Conservation (phyloP, 2,797 vertebrate species). For the Enteromius thamalakanensis region DNA sequence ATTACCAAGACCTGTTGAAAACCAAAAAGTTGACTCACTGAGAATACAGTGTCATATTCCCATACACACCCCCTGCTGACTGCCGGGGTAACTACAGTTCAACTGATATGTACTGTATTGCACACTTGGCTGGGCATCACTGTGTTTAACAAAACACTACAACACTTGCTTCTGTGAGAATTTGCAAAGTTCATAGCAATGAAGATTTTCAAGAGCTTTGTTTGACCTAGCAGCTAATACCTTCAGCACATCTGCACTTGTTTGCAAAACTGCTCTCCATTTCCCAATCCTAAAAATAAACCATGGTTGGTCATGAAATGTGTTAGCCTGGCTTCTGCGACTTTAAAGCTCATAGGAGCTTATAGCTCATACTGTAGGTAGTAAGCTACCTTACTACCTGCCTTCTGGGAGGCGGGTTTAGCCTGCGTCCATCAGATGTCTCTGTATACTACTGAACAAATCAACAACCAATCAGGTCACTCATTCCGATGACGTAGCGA, state of each 20-base stretch:
- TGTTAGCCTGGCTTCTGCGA: background rate
- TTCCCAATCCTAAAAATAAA: background rate
- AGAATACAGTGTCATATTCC: background rate
- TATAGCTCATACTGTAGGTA: no score
- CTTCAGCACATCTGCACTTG: background rate
- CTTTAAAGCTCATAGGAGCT: no score
- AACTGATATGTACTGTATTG: background rate
- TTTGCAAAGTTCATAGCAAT: background rate
- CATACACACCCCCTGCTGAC: conserved; percentile 39
- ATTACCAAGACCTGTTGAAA: background rate
- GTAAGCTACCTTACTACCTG: no score
- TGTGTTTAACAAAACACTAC: background rate
- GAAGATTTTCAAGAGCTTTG: background rate
- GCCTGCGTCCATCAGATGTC: no score
- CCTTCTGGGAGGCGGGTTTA: no score
- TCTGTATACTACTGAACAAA: no score
- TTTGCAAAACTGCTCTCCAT: background rate
- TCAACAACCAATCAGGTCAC: no score
- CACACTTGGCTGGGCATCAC: background rate
- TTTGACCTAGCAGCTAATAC: background rate
- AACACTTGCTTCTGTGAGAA: background rate
- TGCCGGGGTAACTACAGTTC: conserved; percentile 11
- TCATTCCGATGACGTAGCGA: no score
- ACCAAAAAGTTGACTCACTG: background rate
- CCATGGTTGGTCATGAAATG: background rate